Percentiles rank a stretch among this genome's conserved stretches.
Evolutionary conservation across 2,113 vertebrate genomes (phyloP).

Genomic region (Solenodon paradoxus): DNA sequence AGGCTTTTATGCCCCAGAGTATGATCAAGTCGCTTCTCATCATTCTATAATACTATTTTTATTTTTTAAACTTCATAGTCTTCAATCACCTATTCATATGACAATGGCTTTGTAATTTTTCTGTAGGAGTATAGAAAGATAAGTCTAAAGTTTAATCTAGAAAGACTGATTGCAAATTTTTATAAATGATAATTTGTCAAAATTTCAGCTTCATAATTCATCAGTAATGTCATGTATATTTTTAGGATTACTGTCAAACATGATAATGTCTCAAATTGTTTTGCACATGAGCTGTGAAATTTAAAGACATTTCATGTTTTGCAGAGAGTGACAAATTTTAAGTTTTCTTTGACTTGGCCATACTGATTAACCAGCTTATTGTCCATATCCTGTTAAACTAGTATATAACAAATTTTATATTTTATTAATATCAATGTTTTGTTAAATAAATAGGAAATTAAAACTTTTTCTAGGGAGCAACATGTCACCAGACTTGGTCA

Average conservation of each 20-base stretch:
- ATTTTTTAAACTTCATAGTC: neutral
- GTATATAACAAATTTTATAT: neutral
- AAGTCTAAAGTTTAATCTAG: neutral
- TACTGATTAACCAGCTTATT: neutral
- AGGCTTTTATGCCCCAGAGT: neutral
- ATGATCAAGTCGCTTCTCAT: neutral
- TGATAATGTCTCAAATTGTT: neutral
- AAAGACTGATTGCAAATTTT: neutral
- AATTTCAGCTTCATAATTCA: neutral
- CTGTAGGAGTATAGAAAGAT: neutral
- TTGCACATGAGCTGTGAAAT: neutral
- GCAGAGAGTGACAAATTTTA: neutral
- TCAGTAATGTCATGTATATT: neutral
- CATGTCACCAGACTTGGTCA: neutral
- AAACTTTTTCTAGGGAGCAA: neutral
- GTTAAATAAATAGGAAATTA: neutral
- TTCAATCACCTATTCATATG: neutral
- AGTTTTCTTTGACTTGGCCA: neutral
- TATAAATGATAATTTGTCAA: neutral
- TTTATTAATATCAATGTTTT: neutral
- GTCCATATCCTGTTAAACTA: neutral
- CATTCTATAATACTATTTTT: neutral
- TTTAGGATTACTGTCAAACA: neutral
- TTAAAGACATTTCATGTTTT: neutral
- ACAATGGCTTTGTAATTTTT: neutral